Percentiles rank a stretch among this genome's conserved stretches.
phyloP scores from a whole-genome alignment of 2,113 vertebrate species.

The Percina caprodes region DNA sequence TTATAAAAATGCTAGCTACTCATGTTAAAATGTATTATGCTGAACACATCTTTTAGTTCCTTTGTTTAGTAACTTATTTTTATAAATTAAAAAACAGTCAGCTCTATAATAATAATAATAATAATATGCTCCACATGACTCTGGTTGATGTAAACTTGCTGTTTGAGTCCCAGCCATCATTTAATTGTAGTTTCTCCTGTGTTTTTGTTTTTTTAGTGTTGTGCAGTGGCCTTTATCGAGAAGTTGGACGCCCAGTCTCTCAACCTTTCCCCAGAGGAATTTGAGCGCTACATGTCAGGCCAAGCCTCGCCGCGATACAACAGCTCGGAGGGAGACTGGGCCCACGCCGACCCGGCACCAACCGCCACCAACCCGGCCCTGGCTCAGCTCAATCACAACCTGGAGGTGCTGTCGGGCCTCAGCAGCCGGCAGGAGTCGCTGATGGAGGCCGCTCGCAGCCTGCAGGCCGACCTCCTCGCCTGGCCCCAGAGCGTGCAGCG shows the following conservation, averaged over 20 bases:
- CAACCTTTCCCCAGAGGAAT: conserved; percentile 95
- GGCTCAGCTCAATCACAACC: conserved; percentile 90
- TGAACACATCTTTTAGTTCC: too few species aligned
- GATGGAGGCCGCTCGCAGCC: conserved; percentile 86
- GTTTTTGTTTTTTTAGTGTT: conserved; percentile 85
- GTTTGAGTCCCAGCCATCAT: background rate
- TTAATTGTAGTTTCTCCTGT: background rate
- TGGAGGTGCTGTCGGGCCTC: conserved; percentile 90
- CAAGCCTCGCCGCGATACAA: conserved; percentile 89
- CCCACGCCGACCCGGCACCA: conserved; percentile 54
- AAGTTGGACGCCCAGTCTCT: conserved; percentile 96
- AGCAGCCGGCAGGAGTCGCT: conserved; percentile 90
- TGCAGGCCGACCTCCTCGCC: conserved; percentile 91
- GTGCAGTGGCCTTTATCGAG: conserved; percentile 96
- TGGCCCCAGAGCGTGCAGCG: conserved; percentile 90
- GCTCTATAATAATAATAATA: too few species aligned
- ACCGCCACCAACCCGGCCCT: conserved; percentile 85
- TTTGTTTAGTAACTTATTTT: too few species aligned
- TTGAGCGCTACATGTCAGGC: conserved; percentile 96
- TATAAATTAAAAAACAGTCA: too few species aligned
- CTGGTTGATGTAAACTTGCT: background rate
- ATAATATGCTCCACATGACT: background rate
- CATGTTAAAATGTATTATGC: too few species aligned
- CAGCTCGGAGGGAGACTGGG: conserved; percentile 83
- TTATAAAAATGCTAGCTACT: too few species aligned